Conservation (phyloP, 1,140 invertebrate genomes). For the Mycetomoellerius zeteki region DNA sequence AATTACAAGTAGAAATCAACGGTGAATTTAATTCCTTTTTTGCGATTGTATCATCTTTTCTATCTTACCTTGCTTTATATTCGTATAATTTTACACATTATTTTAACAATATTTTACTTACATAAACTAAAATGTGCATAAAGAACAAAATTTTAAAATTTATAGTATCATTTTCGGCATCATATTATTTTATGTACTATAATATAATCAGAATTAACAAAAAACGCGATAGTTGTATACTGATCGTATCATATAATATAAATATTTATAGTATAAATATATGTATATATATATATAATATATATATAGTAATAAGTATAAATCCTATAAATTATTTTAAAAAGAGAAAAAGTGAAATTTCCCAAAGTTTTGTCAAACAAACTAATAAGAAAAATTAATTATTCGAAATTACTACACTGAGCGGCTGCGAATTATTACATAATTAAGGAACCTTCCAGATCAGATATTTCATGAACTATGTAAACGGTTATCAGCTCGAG, state of each 20-base stretch:
- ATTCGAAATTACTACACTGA: not conserved
- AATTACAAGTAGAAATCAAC: constrained; percentile 11
- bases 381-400: not conserved
- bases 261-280: too few relatives aligned
- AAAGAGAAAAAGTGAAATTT: not conserved
- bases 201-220: not conserved
- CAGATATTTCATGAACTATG: constrained; percentile 37
- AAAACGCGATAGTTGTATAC: not conserved
- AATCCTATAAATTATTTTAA: not conserved
- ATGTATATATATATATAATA: too few relatives aligned
- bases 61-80: not conserved
- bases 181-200: not conserved
- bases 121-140: not conserved
- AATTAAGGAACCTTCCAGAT: not conserved
- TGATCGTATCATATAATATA: too few relatives aligned
- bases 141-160: not conserved
- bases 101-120: not conserved
- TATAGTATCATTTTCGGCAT: not conserved
- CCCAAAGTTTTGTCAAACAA: not conserved
- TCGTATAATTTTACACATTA: not conserved
- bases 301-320: too few relatives aligned
- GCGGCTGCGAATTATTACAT: not conserved
- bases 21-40: not conserved
- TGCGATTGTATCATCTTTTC: not conserved
- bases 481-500: constrained; percentile 17